Base-by-base conservation (phyloP, 2,888 invertebrate genomes). In the Diadromus collaris region DNA sequence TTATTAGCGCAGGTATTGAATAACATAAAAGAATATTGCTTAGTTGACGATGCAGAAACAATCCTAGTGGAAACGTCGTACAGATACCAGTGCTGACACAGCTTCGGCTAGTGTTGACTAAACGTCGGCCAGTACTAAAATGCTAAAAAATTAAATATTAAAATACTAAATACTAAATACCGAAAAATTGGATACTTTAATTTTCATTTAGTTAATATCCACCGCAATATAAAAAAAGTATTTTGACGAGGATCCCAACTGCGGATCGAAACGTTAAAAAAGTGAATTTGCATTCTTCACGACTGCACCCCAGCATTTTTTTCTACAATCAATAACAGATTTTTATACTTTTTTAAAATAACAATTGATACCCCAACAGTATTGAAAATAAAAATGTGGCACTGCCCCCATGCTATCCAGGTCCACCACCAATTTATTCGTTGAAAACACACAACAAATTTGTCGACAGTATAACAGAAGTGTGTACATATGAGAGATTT, bases 401-500 rank as follows among this genome's bases (percentile, higher is more conserved):
- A 6, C 16, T 7, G 19, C 9, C 7, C 0, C 46, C 21, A 3
- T 2, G 21, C 21, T 21, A 21, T 10, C 21, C 9, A 48, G 21
- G 21, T 51, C 10, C 21, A 24, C 24, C 24, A 21, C 51, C 3
- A 3, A 24, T 10, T 51, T 51, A 16, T 0, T 29, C 27, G 32
- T 32, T 21, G 10, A 48, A 21, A 48, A 56, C n/a, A n/a, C n/a
- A n/a, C n/a, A 56, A 56, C 27, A 21, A n/a, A 56, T 29, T 56
- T n/a, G 32, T 29, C 32, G 7, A 32, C 29, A 56, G 56, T 27
- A 29, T 9, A 56, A 56, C 29, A 56, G n/a, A 56, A 56, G 29
- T n/a, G 21, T 21, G 29, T 56, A 56, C 56, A 7, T 6, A 56
- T n/a, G n/a, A 24, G 29, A 6, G 32, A 56, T 56, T 27, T 27